Evolutionary conservation across 2,888 invertebrate genomes (phyloP).

Genomic region (Chrysopilus asiliformis): DNA sequence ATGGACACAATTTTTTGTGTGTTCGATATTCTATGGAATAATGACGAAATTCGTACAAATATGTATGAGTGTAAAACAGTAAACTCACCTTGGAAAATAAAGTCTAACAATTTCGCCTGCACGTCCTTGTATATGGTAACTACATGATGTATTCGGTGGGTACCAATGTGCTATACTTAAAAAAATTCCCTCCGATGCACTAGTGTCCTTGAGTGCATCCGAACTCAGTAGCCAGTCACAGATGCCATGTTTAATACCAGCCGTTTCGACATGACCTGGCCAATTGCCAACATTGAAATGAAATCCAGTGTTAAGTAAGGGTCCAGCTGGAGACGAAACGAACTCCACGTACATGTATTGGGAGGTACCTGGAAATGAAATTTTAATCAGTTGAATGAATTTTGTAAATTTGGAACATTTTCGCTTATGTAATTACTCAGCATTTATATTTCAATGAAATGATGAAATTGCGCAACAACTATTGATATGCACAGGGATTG

Average conservation of each 20-base stretch:
- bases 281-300: constrained; percentile 91
- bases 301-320: constrained; percentile 81
- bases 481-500: no score
- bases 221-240: constrained; percentile 83
- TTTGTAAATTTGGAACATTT: no score
- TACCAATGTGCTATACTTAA: constrained; percentile 90
- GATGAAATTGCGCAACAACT: no score
- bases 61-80: no score
- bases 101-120: constrained; percentile 77
- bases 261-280: constrained; percentile 85
- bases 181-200: constrained; percentile 78
- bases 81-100: constrained; percentile 67
- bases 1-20: no score
- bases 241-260: constrained; percentile 71
- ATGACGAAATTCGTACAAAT: no score
- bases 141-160: constrained; percentile 83
- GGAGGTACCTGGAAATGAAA: constrained; percentile 72
- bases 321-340: constrained; percentile 78
- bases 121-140: constrained; percentile 76
- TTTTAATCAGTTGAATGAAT: no score
- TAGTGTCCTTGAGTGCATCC: constrained; percentile 60
- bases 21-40: no score
- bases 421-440: no score
- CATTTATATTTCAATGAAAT: no score
- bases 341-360: constrained; percentile 81